Conservation (phyloP, 2,888 invertebrate genomes). For the Corbicula japonica region DNA sequence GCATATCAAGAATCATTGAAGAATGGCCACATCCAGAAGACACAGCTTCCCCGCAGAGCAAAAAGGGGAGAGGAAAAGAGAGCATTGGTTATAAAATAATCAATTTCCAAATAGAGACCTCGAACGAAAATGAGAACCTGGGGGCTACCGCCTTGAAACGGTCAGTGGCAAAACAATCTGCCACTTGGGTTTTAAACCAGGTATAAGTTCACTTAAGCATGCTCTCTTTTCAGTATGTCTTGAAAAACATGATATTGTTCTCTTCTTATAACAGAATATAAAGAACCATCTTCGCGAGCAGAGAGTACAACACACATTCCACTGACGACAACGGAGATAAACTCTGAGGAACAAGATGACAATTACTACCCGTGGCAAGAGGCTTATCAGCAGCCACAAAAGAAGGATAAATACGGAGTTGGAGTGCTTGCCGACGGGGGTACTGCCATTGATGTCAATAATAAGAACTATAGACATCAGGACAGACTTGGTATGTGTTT, state of each 20-base stretch:
- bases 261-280: slow-evolving; percentile 24
- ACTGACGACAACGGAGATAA: slow-evolving; percentile 16
- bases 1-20: too few species aligned
- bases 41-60: too few species aligned
- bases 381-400: too few species aligned
- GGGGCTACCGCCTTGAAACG: background rate
- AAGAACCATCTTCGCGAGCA: slow-evolving; percentile 35
- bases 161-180: background rate
- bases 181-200: background rate
- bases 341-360: too few species aligned
- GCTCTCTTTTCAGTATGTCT: background rate
- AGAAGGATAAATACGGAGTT: too few species aligned
- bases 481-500: too few species aligned
- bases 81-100: background rate
- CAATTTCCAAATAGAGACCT: background rate
- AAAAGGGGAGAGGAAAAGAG: too few species aligned
- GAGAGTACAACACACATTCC: slow-evolving; percentile 13
- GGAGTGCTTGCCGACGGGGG: too few species aligned
- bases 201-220: background rate
- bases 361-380: too few species aligned
- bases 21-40: too few species aligned
- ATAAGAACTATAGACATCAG: too few species aligned
- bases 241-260: background rate
- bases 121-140: background rate
- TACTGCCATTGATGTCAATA: too few species aligned